These are phyloP conservation scores for Papilio polytes DNA, from an alignment of 1,140 invertebrate species.

Conservation along the genomic window DNA sequence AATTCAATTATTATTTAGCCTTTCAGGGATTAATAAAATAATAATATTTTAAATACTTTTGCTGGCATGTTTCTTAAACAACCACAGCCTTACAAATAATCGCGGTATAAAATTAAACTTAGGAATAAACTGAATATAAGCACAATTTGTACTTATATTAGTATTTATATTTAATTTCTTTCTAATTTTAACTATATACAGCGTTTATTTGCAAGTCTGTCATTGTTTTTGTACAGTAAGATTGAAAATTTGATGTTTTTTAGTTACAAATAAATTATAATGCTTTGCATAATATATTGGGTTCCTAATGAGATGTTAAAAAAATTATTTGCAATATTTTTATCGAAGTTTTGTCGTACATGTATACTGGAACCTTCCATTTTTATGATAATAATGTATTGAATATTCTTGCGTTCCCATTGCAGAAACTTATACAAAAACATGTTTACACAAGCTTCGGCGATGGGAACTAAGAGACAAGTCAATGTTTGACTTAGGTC, in stretches of 20 bases:
- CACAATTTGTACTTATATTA: no score
- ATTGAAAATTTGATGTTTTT: neutral
- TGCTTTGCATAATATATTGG: conserved; percentile 35
- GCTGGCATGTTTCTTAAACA: no score
- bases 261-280: neutral
- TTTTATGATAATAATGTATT: conserved; percentile 30
- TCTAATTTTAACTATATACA: no score
- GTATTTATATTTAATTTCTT: no score
- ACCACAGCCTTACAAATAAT: no score
- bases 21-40: no score
- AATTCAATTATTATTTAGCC: no score
- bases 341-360: conserved; percentile 34
- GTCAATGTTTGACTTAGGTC: conserved; percentile 14
- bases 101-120: no score
- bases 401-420: neutral
- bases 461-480: neutral
- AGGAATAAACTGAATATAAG: no score
- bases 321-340: conserved; percentile 43
- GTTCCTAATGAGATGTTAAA: conserved; percentile 14
- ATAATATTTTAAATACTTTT: no score
- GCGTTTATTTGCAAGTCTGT: no score
- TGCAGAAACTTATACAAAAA: neutral
- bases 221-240: no score
- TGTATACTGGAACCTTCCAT: conserved; percentile 27
- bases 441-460: neutral